Percentiles rank a stretch among this genome's conserved stretches.
phyloP scores from a whole-genome alignment of 2,888 invertebrate species.

The Pelosia muscerda region DNA sequence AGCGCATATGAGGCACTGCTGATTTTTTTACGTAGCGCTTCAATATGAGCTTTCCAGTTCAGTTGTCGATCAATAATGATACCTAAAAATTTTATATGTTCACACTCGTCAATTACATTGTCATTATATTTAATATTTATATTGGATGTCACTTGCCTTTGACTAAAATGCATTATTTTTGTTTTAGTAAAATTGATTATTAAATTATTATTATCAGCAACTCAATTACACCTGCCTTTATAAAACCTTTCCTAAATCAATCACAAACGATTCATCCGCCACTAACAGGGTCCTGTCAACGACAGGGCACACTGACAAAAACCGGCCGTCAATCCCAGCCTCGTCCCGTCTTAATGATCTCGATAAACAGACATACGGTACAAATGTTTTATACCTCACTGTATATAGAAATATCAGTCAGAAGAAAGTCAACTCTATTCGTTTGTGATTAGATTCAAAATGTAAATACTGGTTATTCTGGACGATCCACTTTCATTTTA shows the following conservation, averaged over 20 bases:
- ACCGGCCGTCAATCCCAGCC: conserved; percentile 43
- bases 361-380: conserved; percentile 63
- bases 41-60: too few relatives aligned
- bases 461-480: background rate
- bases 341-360: conserved; percentile 49
- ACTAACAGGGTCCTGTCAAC: conserved; percentile 42
- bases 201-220: background rate
- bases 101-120: too few relatives aligned
- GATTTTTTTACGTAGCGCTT: too few relatives aligned
- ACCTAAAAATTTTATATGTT: too few relatives aligned
- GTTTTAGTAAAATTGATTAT: too few relatives aligned
- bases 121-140: too few relatives aligned
- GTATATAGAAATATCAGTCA: conserved; percentile 22
- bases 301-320: conserved; percentile 34
- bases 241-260: conserved; percentile 27
- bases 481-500: too few relatives aligned
- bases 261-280: conserved; percentile 28
- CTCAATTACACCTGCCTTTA: conserved; percentile 15
- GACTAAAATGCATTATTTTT: too few relatives aligned
- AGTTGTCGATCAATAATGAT: too few relatives aligned
- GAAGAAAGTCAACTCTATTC: background rate
- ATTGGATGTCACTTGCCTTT: too few relatives aligned
- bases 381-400: conserved; percentile 65
- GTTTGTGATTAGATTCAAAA: background rate
- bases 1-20: too few relatives aligned